Conservation (phyloP, 1,140 invertebrate genomes). For the Bombus soroeensis region DNA sequence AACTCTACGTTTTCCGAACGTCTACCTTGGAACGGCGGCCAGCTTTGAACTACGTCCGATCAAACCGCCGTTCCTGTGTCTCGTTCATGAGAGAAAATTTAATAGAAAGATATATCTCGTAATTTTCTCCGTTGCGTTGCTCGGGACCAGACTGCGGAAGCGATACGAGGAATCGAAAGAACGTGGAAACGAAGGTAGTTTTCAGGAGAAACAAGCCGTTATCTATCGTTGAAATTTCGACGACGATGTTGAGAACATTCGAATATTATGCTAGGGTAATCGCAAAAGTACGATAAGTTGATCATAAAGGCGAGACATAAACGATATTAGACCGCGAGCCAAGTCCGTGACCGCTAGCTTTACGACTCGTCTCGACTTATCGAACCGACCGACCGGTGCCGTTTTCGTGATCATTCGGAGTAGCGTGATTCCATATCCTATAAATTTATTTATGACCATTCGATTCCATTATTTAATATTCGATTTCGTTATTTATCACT, state of each 20-base stretch:
- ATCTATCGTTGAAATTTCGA: background rate
- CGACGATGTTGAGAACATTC: slow-evolving; percentile 10
- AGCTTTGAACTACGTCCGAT: background rate
- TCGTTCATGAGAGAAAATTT: background rate
- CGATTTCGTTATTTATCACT: background rate
- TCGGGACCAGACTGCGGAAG: background rate
- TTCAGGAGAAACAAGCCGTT: background rate
- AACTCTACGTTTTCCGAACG: background rate
- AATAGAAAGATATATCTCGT: background rate
- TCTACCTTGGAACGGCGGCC: background rate
- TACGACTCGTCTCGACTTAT: slow-evolving; percentile 28
- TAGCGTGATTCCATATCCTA: background rate
- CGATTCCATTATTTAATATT: background rate
- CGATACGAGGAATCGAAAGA: background rate
- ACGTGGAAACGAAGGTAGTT: background rate
- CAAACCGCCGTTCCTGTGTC: background rate
- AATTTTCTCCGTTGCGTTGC: background rate
- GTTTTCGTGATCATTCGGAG: too few species aligned
- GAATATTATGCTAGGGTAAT: background rate
- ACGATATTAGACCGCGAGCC: slow-evolving; percentile 54
- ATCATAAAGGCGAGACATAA: slow-evolving; percentile 50
- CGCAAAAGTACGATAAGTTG: slow-evolving; percentile 31
- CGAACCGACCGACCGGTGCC: slow-evolving; percentile 25
- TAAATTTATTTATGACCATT: slow-evolving; percentile 28
- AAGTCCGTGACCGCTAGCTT: background rate